A percentile compares a stretch with the other conserved stretches of the same genome.
phyloP scores from a whole-genome alignment of 1,140 invertebrate genomes.

The Drosophila subpulchrella region DNA sequence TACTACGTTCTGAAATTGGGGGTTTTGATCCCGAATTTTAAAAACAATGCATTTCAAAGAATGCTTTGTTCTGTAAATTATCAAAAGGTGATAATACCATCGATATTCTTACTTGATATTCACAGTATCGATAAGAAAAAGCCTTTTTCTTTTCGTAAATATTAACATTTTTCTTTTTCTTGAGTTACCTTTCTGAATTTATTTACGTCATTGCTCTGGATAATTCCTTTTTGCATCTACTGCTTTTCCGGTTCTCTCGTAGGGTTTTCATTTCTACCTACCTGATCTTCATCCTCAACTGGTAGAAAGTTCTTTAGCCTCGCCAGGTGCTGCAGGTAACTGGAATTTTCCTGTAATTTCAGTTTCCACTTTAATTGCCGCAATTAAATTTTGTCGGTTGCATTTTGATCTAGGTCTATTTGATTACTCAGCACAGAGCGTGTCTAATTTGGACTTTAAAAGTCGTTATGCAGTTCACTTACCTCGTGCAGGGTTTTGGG shows the following conservation, averaged over 20 bases:
- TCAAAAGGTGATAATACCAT: background rate
- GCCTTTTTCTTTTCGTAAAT: background rate
- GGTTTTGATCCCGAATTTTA: background rate
- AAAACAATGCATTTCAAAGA: background rate
- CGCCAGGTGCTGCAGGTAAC: constrained; percentile 25
- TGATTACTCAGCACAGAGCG: constrained; percentile 37
- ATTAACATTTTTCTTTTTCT: background rate
- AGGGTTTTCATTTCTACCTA: constrained; percentile 2
- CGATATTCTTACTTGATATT: background rate
- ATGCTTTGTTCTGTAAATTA: background rate
- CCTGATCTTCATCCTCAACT: constrained; percentile 19
- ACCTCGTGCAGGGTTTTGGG: constrained; percentile 6
- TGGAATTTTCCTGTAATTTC: constrained; percentile 33
- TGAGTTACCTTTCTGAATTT: background rate
- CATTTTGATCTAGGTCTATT: constrained; percentile 23
- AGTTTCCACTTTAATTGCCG: constrained; percentile 49
- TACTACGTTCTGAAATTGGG: constrained; percentile 1
- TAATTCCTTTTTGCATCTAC: constrained; percentile 18
- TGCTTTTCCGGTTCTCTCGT: background rate
- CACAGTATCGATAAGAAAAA: background rate
- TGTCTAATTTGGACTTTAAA: constrained; percentile 41
- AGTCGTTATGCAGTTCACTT: background rate
- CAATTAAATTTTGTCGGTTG: constrained; percentile 36
- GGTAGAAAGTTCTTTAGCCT: constrained; percentile 40
- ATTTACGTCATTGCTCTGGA: background rate